Evolutionary conservation across 2,113 vertebrate genomes (phyloP).

Genomic region (Callocephalon fimbriatum): DNA sequence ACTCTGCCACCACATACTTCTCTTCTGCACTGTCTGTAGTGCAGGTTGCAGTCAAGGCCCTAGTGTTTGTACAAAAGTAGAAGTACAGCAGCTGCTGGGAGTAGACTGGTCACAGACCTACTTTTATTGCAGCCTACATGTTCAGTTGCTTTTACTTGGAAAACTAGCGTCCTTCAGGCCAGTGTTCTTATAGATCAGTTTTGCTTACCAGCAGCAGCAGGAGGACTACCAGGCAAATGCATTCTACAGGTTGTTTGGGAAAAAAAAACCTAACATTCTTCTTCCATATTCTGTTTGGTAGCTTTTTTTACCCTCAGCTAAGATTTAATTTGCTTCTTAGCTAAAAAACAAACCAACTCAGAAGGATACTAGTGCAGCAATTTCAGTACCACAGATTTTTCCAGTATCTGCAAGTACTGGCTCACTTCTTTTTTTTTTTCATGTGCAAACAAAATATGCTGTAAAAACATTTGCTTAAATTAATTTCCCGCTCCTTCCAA

Average conservation of each 20-base stretch:
- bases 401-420: neutral
- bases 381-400: neutral
- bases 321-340: neutral
- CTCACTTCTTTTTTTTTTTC: neutral
- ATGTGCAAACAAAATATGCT: neutral
- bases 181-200: neutral
- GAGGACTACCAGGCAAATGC: neutral
- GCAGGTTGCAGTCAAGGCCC: neutral
- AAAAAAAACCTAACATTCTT: neutral
- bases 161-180: neutral
- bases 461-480: neutral
- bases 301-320: neutral
- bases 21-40: neutral
- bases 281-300: neutral
- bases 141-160: neutral
- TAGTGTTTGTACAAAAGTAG: neutral
- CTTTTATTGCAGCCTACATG: neutral
- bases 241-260: neutral
- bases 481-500: neutral
- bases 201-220: neutral
- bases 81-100: neutral
- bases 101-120: neutral
- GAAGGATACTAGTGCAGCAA: neutral
- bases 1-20: accelerated
- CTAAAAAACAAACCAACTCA: neutral